Conservation (phyloP, 2,797 vertebrate species). For the Pachyuromys duprasi region DNA sequence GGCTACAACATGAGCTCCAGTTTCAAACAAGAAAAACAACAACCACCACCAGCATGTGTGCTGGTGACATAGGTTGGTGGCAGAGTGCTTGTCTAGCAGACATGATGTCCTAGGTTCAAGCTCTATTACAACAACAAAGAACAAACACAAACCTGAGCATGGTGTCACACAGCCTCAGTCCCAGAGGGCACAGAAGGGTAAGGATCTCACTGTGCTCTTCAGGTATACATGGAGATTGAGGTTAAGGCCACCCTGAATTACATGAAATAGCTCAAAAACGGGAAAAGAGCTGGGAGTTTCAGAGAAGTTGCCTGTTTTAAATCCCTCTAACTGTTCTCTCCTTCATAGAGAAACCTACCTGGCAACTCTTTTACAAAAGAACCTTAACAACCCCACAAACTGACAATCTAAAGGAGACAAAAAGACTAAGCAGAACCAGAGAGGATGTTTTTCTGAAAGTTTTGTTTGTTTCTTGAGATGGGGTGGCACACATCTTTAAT, state of each 20-base stretch:
- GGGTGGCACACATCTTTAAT: no score
- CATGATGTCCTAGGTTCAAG: background rate
- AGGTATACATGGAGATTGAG: no score
- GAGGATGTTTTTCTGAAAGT: background rate
- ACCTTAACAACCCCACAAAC: background rate
- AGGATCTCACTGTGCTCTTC: no score
- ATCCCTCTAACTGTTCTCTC: background rate
- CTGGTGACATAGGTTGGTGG: background rate
- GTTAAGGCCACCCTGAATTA: background rate
- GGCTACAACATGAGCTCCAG: background rate
- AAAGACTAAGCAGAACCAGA: background rate
- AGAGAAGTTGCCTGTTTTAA: background rate
- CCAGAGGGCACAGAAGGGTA: no score
- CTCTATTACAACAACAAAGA: background rate
- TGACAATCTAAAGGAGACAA: background rate
- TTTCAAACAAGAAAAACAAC: background rate
- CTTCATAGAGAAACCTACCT: constrained; percentile 7
- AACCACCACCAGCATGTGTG: background rate
- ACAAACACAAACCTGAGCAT: background rate
- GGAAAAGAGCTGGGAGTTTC: background rate
- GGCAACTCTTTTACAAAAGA: background rate
- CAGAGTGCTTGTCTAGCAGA: background rate
- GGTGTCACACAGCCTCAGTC: no score
- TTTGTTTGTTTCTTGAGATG: background rate
- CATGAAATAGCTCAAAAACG: background rate